Percentiles rank a stretch among this genome's conserved stretches.
These are phyloP conservation scores for Dorcus hopei DNA, from an alignment of 2,888 invertebrate species.

Conservation along the genomic window DNA sequence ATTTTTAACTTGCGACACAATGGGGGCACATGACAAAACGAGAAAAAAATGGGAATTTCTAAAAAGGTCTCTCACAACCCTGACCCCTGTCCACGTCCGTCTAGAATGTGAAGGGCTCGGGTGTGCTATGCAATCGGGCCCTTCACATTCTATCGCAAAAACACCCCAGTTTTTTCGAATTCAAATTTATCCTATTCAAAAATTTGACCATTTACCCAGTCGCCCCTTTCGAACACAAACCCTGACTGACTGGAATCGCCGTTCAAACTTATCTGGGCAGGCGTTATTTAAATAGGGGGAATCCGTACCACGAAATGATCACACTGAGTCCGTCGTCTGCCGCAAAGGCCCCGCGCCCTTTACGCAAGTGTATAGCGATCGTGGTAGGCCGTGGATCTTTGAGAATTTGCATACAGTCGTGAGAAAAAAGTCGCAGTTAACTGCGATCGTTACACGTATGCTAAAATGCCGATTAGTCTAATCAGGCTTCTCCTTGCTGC, in stretches of 20 bases:
- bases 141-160: background rate
- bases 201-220: conserved; percentile 12
- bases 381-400: background rate
- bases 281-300: conserved; percentile 11
- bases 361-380: background rate
- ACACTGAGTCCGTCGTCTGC: background rate
- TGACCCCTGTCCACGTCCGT: conserved; percentile 1
- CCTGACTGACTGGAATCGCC: background rate
- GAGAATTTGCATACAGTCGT: conserved; percentile 39
- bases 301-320: conserved; percentile 5
- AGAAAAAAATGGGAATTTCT: background rate
- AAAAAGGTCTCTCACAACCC: background rate
- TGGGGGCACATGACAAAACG: background rate
- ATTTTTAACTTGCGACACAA: background rate
- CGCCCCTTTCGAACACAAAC: background rate
- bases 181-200: conserved; percentile 2
- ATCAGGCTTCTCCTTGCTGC: background rate
- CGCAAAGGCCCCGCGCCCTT: no score
- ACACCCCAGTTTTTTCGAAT: conserved; percentile 1
- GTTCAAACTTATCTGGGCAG: background rate
- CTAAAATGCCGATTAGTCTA: conserved; percentile 21
- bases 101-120: background rate
- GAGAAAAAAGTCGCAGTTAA: conserved; percentile 37
- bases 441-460: conserved; percentile 21
- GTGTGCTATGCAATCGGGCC: background rate